A percentile compares a stretch with the other conserved stretches of the same genome.
These are phyloP conservation scores for Dryocosmus kuriphilus DNA, from an alignment of 2,888 invertebrate species.

Conservation along the genomic window DNA sequence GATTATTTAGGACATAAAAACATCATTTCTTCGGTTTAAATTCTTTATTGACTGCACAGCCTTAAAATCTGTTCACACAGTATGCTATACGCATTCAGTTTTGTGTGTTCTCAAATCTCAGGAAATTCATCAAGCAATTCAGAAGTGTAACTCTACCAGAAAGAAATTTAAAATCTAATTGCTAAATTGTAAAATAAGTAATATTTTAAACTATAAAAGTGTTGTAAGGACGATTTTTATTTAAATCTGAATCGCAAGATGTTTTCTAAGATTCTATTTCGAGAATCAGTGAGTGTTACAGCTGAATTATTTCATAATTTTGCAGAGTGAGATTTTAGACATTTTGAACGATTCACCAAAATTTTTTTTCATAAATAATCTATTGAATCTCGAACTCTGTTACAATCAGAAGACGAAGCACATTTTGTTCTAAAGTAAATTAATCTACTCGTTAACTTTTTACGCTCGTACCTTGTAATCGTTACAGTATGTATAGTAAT, in stretches of 20 bases:
- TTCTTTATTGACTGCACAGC: slow-evolving; percentile 76
- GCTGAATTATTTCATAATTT: slow-evolving; percentile 41
- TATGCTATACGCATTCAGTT: slow-evolving; percentile 61
- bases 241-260: slow-evolving; percentile 20
- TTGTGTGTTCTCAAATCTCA: slow-evolving; percentile 53
- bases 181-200: background rate
- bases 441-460: slow-evolving; percentile 68
- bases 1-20: background rate
- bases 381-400: slow-evolving; percentile 56
- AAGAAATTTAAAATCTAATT: background rate
- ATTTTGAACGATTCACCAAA: slow-evolving; percentile 34
- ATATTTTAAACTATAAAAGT: background rate
- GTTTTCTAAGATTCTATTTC: slow-evolving; percentile 63
- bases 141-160: background rate
- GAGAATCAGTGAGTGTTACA: slow-evolving; percentile 59
- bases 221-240: background rate
- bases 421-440: slow-evolving; percentile 61
- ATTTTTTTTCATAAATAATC: slow-evolving; percentile 28
- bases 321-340: slow-evolving; percentile 17
- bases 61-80: slow-evolving; percentile 72
- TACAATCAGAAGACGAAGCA: slow-evolving; percentile 70
- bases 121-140: slow-evolving; percentile 54
- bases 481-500: slow-evolving; percentile 68
- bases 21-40: slow-evolving; percentile 55
- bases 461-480: slow-evolving; percentile 69